Evolutionary conservation across 2,113 vertebrate species (phyloP).

Genomic region (Cyrtonyx montezumae): DNA sequence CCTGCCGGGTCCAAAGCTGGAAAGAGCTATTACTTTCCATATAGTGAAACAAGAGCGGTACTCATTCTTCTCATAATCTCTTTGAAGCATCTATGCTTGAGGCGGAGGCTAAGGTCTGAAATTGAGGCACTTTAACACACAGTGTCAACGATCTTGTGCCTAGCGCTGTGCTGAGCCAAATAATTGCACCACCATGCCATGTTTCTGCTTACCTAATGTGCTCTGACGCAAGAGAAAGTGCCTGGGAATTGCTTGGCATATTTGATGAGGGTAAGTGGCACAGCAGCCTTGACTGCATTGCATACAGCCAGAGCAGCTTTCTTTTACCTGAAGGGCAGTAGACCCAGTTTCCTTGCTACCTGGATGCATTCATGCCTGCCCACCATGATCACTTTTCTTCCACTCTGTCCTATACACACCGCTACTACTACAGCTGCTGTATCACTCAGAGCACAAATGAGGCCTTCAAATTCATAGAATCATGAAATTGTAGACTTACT

Average conservation of each 20-base stretch:
- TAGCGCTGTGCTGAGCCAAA: neutral
- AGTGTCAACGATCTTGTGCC: constrained; percentile 15
- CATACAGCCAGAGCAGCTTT: neutral
- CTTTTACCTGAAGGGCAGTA: neutral
- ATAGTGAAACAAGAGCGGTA: neutral
- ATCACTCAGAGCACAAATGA: neutral
- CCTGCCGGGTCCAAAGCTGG: neutral
- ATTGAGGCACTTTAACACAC: neutral
- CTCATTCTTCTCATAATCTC: neutral
- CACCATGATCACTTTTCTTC: neutral
- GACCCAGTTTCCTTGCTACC: neutral
- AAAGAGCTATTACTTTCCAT: neutral
- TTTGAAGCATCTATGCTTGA: neutral
- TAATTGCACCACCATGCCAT: neutral
- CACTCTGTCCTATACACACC: accelerated
- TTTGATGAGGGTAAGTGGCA: neutral
- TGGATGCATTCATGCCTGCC: neutral
- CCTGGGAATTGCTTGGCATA: neutral
- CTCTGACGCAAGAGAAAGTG: constrained; percentile 18
- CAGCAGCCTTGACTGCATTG: neutral
- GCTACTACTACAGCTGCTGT: neutral
- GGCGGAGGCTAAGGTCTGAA: neutral
- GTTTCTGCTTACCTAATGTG: neutral
- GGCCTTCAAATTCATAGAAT: no score
- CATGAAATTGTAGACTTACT: no score